Evolutionary conservation across 2,797 vertebrate species (phyloP).

Genomic region (Falco concolor): DNA sequence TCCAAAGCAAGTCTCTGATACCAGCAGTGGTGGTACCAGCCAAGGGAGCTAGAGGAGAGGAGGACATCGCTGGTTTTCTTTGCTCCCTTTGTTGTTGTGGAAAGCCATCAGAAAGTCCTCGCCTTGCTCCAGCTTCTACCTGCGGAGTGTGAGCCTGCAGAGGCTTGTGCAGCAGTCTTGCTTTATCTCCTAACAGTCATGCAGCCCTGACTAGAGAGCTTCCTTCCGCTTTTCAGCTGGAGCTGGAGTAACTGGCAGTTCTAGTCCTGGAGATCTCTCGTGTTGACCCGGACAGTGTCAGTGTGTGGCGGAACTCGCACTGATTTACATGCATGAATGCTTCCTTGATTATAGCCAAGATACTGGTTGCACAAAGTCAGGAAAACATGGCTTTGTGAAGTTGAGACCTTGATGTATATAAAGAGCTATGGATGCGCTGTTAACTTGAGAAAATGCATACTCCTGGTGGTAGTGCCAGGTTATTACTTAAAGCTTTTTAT

Average conservation of each 20-base stretch:
- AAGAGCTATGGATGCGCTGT: background rate
- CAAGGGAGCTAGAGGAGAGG: background rate
- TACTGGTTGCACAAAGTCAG: background rate
- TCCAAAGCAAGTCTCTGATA: background rate
- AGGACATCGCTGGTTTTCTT: fast-evolving
- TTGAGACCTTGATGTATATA: background rate
- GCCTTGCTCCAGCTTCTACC: background rate
- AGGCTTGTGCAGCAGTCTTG: background rate
- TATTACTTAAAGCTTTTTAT: background rate
- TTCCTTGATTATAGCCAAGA: background rate
- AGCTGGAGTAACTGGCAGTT: background rate
- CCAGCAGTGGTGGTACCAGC: background rate
- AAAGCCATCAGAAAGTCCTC: background rate
- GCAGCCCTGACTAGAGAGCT: background rate
- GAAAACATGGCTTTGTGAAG: background rate
- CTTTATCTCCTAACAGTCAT: too few relatives aligned
- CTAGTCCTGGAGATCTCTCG: background rate
- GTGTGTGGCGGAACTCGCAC: background rate
- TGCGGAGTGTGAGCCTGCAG: background rate
- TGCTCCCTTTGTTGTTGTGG: background rate
- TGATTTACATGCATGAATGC: fast-evolving
- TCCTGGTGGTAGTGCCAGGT: background rate
- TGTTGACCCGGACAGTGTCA: background rate
- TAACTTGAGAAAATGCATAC: background rate
- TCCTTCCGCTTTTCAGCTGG: background rate